Conservation (phyloP, 2,888 invertebrate species). For the Lycaena phlaeas region DNA sequence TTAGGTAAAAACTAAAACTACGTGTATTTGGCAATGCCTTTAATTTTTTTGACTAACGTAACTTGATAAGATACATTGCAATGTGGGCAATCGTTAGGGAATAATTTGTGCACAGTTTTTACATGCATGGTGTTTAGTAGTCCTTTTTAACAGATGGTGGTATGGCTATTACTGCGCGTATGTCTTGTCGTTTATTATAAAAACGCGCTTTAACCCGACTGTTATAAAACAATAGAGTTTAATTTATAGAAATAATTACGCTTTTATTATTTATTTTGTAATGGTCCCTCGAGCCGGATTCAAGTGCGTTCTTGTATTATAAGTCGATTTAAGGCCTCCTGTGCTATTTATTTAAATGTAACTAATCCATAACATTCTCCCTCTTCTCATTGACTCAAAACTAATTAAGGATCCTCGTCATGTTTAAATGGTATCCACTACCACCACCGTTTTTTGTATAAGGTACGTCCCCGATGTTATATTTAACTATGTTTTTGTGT, state of each 20-base stretch:
- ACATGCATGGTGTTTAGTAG: slow-evolving; percentile 62
- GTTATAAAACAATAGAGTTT: background rate
- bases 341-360: slow-evolving; percentile 52
- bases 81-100: slow-evolving; percentile 35
- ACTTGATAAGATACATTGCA: slow-evolving; percentile 17
- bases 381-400: slow-evolving; percentile 69
- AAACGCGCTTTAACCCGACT: slow-evolving; percentile 29
- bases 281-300: slow-evolving; percentile 20
- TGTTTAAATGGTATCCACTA: slow-evolving; percentile 66
- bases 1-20: slow-evolving; percentile 61
- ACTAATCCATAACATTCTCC: slow-evolving; percentile 74
- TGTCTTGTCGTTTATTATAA: slow-evolving; percentile 36
- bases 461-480: slow-evolving; percentile 67
- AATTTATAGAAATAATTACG: too few species aligned
- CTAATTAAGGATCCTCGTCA: slow-evolving; percentile 70
- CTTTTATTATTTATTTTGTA: too few species aligned
- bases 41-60: slow-evolving; percentile 47
- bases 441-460: slow-evolving; percentile 66
- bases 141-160: slow-evolving; percentile 55
- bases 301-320: slow-evolving; percentile 40
- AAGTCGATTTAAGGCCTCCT: slow-evolving; percentile 27
- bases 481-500: slow-evolving; percentile 56
- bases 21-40: slow-evolving; percentile 41
- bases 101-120: slow-evolving; percentile 45
- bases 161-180: slow-evolving; percentile 37